These are phyloP conservation scores for Oncorhynchus kisutch DNA, from an alignment of 2,113 vertebrate genomes.

Conservation along the genomic window DNA sequence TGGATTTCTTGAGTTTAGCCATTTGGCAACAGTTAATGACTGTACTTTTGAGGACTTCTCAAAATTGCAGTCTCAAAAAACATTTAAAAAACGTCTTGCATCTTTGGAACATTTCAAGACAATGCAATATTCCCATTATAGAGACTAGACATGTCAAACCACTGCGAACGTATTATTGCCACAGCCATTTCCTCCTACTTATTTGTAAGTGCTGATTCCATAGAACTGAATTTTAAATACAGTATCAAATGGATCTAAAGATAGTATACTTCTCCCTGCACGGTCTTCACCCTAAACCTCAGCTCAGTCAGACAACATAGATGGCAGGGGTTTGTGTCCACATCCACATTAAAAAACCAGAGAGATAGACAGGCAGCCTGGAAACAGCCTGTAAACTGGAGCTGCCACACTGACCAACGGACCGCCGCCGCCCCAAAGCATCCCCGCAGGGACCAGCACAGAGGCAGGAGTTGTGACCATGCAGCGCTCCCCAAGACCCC, in stretches of 20 bases:
- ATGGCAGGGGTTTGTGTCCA: not conserved
- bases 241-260: constrained; percentile 7
- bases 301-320: not conserved
- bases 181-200: not conserved
- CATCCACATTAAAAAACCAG: not conserved
- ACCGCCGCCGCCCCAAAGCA: constrained; percentile 10
- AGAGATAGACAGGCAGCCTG: not conserved
- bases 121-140: not conserved
- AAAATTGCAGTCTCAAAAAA: too few relatives aligned
- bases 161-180: not conserved
- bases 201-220: not conserved
- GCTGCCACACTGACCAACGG: constrained; percentile 41
- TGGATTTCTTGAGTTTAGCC: not conserved
- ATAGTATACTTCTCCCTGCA: not conserved
- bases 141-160: not conserved
- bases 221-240: not conserved
- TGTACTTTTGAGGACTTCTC: not conserved
- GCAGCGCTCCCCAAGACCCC: constrained; percentile 44
- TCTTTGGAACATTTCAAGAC: not conserved
- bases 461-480: constrained; percentile 53
- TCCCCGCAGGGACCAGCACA: constrained; percentile 45
- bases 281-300: not conserved
- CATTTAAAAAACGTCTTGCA: too few relatives aligned
- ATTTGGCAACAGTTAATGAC: not conserved
- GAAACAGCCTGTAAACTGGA: constrained; percentile 33